A percentile compares a stretch with the other conserved stretches of the same genome.
Conservation (phyloP, 2,113 vertebrate species). For the Brienomyrus brachyistius region DNA sequence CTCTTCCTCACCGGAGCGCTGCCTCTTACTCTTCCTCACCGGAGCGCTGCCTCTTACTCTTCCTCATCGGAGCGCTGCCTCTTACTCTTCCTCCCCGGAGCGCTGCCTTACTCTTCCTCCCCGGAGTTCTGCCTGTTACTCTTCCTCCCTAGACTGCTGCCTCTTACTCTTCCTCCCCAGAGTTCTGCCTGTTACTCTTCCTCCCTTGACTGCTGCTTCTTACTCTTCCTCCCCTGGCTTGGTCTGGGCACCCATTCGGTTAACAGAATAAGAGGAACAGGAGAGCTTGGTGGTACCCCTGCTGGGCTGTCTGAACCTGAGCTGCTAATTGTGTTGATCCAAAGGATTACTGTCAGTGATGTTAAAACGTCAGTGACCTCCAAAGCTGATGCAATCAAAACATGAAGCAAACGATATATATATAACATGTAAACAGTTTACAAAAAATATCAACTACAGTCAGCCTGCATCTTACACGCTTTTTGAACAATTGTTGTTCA, state of each 20-base stretch:
- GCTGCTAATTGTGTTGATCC: not conserved
- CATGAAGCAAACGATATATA: not conserved
- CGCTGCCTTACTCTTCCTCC: too few relatives aligned
- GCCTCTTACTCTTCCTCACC: too few relatives aligned
- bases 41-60: not conserved
- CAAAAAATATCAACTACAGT: not conserved
- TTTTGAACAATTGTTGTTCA: not conserved
- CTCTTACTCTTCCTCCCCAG: not conserved
- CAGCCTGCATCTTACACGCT: not conserved
- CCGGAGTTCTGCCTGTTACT: not conserved
- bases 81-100: not conserved
- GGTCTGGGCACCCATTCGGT: not conserved
- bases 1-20: too few relatives aligned
- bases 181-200: not conserved
- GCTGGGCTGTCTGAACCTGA: not conserved
- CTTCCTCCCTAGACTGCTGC: not conserved
- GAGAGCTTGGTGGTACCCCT: not conserved
- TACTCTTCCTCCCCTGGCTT: not conserved
- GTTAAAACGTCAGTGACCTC: not conserved
- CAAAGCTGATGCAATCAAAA: not conserved
- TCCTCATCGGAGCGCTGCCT: not conserved
- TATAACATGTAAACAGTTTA: not conserved
- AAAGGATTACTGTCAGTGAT: not conserved
- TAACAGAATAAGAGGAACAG: not conserved
- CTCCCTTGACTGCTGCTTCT: not conserved